Percentiles rank a stretch among this genome's conserved stretches.
These are phyloP conservation scores for Oreochromis grahami DNA, from an alignment of 2,797 vertebrate species.

Conservation along the genomic window DNA sequence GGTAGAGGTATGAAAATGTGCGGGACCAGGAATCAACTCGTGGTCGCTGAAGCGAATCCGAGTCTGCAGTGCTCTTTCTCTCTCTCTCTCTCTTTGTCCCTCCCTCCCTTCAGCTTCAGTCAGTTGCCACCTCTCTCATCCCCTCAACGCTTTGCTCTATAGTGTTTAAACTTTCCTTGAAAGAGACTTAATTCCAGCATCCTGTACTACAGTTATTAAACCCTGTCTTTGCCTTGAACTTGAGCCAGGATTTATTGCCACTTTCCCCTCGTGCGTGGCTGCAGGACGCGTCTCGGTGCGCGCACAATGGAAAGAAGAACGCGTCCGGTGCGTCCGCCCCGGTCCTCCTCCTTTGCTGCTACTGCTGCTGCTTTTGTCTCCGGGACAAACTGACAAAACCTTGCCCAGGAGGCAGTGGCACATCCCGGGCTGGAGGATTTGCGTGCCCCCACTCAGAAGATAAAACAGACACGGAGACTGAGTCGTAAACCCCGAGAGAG, in stretches of 20 bases:
- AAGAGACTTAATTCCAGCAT: background rate
- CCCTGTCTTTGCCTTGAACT: background rate
- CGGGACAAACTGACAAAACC: background rate
- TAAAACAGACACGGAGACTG: background rate
- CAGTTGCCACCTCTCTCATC: background rate
- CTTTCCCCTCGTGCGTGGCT: background rate
- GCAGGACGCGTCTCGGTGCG: conserved; percentile 3
- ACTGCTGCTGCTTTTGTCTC: background rate
- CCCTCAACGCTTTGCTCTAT: background rate
- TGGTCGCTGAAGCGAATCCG: conserved; percentile 19
- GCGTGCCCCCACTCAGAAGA: background rate
- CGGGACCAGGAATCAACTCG: conserved; percentile 2
- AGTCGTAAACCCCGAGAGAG: background rate
- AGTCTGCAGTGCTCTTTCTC: conserved; percentile 7
- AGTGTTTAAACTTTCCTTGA: conserved; percentile 22
- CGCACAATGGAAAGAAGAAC: conserved; percentile 1
- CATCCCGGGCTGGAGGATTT: background rate
- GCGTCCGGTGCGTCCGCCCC: background rate
- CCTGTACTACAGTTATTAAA: background rate
- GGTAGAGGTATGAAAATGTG: background rate
- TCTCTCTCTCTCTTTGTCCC: background rate
- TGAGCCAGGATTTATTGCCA: background rate
- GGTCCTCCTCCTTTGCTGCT: background rate
- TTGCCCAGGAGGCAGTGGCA: background rate
- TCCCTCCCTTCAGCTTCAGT: background rate